phyloP scores from a whole-genome alignment of 2,888 invertebrate genomes.

The Colostygia pectinataria region DNA sequence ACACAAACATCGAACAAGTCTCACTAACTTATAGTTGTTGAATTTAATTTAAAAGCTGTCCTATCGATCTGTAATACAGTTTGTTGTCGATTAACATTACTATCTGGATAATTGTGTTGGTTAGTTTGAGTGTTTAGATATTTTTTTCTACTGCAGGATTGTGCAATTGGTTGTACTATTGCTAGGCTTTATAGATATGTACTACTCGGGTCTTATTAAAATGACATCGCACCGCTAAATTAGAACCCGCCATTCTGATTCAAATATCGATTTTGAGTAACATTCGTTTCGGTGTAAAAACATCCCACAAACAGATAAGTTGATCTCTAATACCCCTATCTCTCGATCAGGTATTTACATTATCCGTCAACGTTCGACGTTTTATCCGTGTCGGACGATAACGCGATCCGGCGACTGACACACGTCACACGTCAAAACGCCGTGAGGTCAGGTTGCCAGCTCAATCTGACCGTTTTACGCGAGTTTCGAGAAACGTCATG shows the following conservation, averaged over 20 bases:
- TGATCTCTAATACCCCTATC: constrained; percentile 51
- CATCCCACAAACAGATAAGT: constrained; percentile 30
- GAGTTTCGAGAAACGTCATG: constrained; percentile 8
- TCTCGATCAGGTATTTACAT: constrained; percentile 53
- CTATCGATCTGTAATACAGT: too few relatives aligned
- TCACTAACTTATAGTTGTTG: not conserved
- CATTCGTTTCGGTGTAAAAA: constrained; percentile 26
- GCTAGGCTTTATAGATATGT: too few relatives aligned
- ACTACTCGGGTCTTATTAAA: too few relatives aligned
- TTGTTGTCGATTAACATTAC: too few relatives aligned
- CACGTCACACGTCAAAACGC: constrained; percentile 7
- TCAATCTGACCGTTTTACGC: constrained; percentile 16
- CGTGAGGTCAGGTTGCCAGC: constrained; percentile 18
- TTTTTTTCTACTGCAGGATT: too few relatives aligned
- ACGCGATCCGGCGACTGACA: constrained; percentile 22
- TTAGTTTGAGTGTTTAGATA: too few relatives aligned
- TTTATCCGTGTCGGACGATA: constrained; percentile 25
- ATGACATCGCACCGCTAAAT: too few relatives aligned
- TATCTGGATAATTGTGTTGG: too few relatives aligned
- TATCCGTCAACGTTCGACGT: constrained; percentile 35
- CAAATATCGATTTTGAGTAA: too few relatives aligned
- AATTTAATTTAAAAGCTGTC: too few relatives aligned
- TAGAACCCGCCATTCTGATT: too few relatives aligned
- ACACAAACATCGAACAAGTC: constrained; percentile 31
- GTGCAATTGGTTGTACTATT: too few relatives aligned